Evolutionary conservation across 2,888 invertebrate genomes (phyloP).

Genomic region (Tipula confusa): DNA sequence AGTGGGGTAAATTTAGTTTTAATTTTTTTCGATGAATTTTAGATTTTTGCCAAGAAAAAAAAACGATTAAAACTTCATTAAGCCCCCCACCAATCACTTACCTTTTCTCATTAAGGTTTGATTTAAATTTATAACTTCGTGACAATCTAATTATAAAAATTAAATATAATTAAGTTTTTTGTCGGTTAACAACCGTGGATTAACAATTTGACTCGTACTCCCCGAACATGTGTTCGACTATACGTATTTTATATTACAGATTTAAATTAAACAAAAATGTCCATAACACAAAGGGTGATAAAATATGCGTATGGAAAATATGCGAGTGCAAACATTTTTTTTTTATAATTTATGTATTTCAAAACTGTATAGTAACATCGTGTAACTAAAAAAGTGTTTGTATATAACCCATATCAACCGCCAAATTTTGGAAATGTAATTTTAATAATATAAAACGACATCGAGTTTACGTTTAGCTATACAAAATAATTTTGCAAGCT

Average conservation of each 20-base stretch:
- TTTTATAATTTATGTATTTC: background rate
- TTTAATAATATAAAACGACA: background rate
- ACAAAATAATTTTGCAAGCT: background rate
- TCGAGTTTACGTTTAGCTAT: background rate
- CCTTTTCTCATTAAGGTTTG: background rate
- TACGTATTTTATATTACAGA: background rate
- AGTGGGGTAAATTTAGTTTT: too few relatives aligned
- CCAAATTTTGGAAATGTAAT: background rate
- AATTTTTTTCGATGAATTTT: conserved; percentile 7
- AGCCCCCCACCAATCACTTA: background rate
- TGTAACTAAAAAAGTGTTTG: background rate
- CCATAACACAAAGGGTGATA: background rate
- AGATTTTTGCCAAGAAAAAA: background rate
- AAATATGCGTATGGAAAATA: background rate
- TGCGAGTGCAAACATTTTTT: background rate
- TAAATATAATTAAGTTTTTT: background rate
- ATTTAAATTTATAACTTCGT: background rate
- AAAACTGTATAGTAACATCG: background rate
- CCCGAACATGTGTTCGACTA: background rate
- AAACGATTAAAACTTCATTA: background rate
- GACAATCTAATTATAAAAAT: background rate
- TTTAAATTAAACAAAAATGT: background rate
- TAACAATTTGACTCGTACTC: background rate
- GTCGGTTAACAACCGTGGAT: background rate
- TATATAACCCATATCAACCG: background rate